phyloP scores from a whole-genome alignment of 2,888 invertebrate genomes.

The Volucella bombylans region DNA sequence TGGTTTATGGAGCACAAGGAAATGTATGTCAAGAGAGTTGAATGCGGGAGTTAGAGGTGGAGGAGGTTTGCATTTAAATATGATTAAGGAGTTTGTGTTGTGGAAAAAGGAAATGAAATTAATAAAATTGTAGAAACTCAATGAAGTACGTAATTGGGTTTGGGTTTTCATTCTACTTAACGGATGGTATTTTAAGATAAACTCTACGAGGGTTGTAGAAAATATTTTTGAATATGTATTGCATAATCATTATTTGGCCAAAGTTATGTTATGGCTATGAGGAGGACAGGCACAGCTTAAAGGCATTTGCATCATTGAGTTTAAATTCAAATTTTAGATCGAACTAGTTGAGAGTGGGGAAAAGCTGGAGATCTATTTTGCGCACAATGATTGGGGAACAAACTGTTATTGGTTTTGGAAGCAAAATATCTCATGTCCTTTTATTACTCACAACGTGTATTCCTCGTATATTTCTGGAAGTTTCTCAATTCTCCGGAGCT shows the following conservation, averaged over 20 bases:
- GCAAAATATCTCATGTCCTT: too few relatives aligned
- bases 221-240: neutral
- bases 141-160: conserved; percentile 67
- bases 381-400: too few relatives aligned
- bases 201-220: neutral
- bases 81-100: conserved; percentile 27
- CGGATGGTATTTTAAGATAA: neutral
- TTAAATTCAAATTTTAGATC: neutral
- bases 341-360: too few relatives aligned
- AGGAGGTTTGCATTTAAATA: conserved; percentile 55
- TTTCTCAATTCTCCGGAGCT: too few relatives aligned
- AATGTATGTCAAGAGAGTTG: neutral
- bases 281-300: too few relatives aligned
- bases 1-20: neutral
- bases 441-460: too few relatives aligned
- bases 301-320: too few relatives aligned
- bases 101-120: conserved; percentile 35
- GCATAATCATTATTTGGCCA: too few relatives aligned
- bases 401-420: too few relatives aligned
- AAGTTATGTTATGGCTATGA: too few relatives aligned
- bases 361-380: too few relatives aligned
- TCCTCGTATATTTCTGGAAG: too few relatives aligned
- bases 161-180: conserved; percentile 30
- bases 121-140: conserved; percentile 54
- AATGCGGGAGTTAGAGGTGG: neutral